A percentile compares a stretch with the other conserved stretches of the same genome.
phyloP scores from a whole-genome alignment of 2,113 vertebrate species.

The Brachyistius frenatus region DNA sequence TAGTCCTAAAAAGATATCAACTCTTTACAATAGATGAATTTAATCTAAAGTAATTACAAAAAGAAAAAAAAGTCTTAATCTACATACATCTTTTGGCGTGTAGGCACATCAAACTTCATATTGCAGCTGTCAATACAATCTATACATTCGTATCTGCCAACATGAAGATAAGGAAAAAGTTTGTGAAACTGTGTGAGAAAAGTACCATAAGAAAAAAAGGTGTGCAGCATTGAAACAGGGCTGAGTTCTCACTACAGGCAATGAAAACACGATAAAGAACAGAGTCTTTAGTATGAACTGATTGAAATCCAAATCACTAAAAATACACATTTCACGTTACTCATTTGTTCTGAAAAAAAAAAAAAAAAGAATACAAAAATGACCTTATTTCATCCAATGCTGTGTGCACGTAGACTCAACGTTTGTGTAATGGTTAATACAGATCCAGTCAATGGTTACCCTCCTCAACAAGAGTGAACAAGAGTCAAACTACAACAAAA shows the following conservation, averaged over 20 bases:
- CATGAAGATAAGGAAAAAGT: conserved; percentile 15
- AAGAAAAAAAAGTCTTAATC: not conserved
- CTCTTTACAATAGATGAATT: conserved; percentile 46
- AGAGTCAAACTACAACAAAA: conserved; percentile 1
- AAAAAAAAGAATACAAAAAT: not conserved
- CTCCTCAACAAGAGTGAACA: not conserved
- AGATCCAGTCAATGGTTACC: conserved; percentile 2
- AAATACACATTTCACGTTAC: not conserved
- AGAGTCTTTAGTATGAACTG: conserved; percentile 39
- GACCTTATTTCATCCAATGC: not conserved
- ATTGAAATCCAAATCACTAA: not conserved
- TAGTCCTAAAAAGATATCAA: conserved; percentile 31
- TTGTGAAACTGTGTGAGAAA: not conserved
- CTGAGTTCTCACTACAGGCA: conserved; percentile 19
- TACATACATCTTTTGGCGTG: conserved; percentile 23
- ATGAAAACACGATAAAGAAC: not conserved
- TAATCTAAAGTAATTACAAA: conserved; percentile 17
- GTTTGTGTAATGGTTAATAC: not conserved
- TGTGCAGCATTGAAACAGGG: conserved; percentile 65
- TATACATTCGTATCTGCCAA: conserved; percentile 21
- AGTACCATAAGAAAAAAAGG: conserved; percentile 37
- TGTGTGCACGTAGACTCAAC: not conserved
- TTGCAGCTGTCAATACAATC: not conserved
- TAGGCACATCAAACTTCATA: conserved; percentile 12
- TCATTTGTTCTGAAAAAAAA: not conserved